These are phyloP conservation scores for Himalopsyche japonica DNA, from an alignment of 2,888 invertebrate genomes.

Conservation along the genomic window DNA sequence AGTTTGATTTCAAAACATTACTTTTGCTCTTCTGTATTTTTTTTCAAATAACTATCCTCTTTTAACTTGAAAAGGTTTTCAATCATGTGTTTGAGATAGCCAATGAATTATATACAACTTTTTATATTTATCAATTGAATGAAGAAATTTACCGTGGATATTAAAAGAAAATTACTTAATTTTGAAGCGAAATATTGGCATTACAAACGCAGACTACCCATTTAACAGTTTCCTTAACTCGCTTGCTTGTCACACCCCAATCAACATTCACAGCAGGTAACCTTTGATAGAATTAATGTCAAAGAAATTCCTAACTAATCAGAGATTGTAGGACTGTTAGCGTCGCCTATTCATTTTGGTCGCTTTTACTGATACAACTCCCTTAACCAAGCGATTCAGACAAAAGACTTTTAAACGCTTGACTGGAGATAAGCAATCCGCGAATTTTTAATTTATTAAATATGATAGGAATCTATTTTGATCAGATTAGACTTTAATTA, in stretches of 20 bases:
- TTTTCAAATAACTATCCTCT: too few relatives aligned
- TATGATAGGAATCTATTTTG: too few relatives aligned
- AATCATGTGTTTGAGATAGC: too few relatives aligned
- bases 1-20: too few relatives aligned
- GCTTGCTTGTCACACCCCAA: not conserved
- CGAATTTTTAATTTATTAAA: not conserved
- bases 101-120: too few relatives aligned
- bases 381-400: not conserved
- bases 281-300: not conserved
- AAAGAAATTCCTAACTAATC: not conserved
- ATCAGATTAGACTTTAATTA: too few relatives aligned
- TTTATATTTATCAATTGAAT: too few relatives aligned
- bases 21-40: too few relatives aligned
- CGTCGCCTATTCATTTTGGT: not conserved
- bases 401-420: not conserved
- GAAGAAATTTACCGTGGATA: too few relatives aligned
- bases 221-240: not conserved
- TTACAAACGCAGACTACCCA: not conserved
- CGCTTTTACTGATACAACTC: not conserved
- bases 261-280: not conserved
- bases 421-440: not conserved
- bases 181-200: not conserved
- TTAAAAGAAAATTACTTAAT: not conserved
- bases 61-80: too few relatives aligned
- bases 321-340: not conserved